Evolutionary conservation across 2,888 invertebrate species (phyloP).

Genomic region (Microplitis manilae): DNA sequence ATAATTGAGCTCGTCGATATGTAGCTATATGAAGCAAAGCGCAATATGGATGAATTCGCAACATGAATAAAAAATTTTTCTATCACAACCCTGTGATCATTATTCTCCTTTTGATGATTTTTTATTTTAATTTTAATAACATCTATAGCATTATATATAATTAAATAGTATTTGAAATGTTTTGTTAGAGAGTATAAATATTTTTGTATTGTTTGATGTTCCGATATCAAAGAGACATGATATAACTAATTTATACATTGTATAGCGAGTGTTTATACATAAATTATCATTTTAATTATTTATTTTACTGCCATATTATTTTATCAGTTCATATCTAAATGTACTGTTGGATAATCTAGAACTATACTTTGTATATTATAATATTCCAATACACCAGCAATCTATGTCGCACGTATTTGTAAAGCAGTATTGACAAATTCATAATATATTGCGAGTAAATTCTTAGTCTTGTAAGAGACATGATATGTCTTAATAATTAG

Average conservation of each 20-base stretch:
- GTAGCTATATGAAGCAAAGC: too few species aligned
- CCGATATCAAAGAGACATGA: neutral
- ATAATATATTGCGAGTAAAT: neutral
- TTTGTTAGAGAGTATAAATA: too few species aligned
- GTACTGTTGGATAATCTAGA: neutral
- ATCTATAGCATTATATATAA: too few species aligned
- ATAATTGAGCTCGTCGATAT: too few species aligned
- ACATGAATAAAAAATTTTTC: too few species aligned
- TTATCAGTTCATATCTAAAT: neutral
- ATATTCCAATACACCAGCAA: neutral
- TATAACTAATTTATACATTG: neutral
- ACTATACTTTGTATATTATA: neutral
- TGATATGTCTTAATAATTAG: neutral
- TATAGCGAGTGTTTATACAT: neutral
- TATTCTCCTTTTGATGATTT: too few species aligned
- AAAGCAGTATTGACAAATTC: neutral
- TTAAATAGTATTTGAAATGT: too few species aligned
- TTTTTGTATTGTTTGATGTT: too few species aligned
- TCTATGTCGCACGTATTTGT: neutral
- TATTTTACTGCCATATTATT: neutral
- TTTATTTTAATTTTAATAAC: too few species aligned
- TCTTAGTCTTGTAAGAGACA: neutral
- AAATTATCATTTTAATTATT: neutral
- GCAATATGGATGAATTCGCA: too few species aligned
- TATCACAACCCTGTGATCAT: too few species aligned